Base-by-base conservation (phyloP, 1,140 invertebrate genomes). In the Notospermus geniculatus region DNA sequence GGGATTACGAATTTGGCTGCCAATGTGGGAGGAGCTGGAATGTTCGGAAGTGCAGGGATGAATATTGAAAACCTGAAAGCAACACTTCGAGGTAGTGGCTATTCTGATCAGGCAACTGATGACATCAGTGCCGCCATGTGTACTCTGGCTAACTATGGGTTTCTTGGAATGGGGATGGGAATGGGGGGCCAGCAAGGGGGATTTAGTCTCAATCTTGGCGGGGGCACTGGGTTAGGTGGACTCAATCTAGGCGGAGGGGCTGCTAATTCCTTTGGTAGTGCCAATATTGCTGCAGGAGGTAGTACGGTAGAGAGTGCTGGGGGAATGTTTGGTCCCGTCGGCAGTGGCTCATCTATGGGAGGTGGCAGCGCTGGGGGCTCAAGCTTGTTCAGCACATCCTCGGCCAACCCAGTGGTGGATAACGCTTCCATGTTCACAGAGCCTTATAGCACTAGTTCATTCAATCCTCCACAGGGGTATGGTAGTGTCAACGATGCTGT, bases 121-220 rank as follows among this genome's bases (percentile, higher is more conserved):
- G 95, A 98, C 81, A 95, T 97, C 55, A 88, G 89, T 68, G 85
- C 89, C 2, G 94, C 95, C n/a, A 87, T 98, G 75, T 88, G 88
- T 55, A 93, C 94, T 27, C 86, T 98, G 56, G 92, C 93, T 68
- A 95, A 91, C 89, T 88, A 97, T 83, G 93, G 95, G 72, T 90
- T 97, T 64, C 85, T 97, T 25, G 93, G 92, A 41, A 88, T 96
- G 83, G 91, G 92, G 19, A 85, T 95, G 58, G 91, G 91, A 4
- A 81, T 93, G 62, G 80, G 81, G 45, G 77, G 32, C 15, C 57
- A 57, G 23, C 23, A 25, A 28, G 46, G 58, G 46, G 19, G 58
- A n/a, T n/a, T 52, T 29, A 36, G 58, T 28, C 23, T 54, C 43
- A 19, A 58, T 36, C 53, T 70, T 27, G 70, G 67, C 62, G 68